These are phyloP conservation scores for Omphaloscelis lunosa DNA, from an alignment of 2,888 invertebrate species.

Conservation along the genomic window DNA sequence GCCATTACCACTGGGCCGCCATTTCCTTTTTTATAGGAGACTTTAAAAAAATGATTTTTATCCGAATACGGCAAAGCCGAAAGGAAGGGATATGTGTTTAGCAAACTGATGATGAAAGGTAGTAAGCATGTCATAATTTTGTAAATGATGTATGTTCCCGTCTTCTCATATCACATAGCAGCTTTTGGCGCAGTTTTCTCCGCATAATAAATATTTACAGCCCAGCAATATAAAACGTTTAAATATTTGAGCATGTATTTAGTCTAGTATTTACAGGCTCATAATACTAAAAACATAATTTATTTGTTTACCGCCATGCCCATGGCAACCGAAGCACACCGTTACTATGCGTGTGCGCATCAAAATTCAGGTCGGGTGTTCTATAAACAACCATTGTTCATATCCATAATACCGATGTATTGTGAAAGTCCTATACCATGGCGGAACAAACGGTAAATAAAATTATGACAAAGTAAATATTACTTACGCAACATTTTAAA, in stretches of 20 bases:
- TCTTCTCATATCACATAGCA: not conserved
- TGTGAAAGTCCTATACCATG: slow-evolving; percentile 69
- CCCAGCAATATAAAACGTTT: slow-evolving; percentile 10
- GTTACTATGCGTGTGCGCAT: slow-evolving; percentile 73
- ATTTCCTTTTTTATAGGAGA: too few relatives aligned
- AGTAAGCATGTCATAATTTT: not conserved
- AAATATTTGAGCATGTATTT: slow-evolving; percentile 39
- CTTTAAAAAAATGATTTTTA: too few relatives aligned
- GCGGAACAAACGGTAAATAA: slow-evolving; percentile 57
- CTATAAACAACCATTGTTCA: slow-evolving; percentile 86
- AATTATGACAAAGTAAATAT: slow-evolving; percentile 54
- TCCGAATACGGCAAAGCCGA: too few relatives aligned
- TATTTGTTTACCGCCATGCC: slow-evolving; percentile 65
- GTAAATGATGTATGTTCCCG: not conserved
- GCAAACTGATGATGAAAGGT: not conserved
- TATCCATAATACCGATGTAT: slow-evolving; percentile 73
- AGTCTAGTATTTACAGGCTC: slow-evolving; percentile 32
- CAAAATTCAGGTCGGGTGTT: slow-evolving; percentile 80
- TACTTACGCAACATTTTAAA: slow-evolving; percentile 25
- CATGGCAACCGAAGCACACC: slow-evolving; percentile 66
- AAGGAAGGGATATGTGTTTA: too few relatives aligned
- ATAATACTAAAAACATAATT: slow-evolving; percentile 52
- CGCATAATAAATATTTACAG: slow-evolving; percentile 23
- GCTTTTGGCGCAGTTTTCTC: slow-evolving; percentile 22
- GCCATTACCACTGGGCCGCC: too few relatives aligned